phyloP scores from a whole-genome alignment of 2,113 vertebrate species.

The Eolophus roseicapilla region DNA sequence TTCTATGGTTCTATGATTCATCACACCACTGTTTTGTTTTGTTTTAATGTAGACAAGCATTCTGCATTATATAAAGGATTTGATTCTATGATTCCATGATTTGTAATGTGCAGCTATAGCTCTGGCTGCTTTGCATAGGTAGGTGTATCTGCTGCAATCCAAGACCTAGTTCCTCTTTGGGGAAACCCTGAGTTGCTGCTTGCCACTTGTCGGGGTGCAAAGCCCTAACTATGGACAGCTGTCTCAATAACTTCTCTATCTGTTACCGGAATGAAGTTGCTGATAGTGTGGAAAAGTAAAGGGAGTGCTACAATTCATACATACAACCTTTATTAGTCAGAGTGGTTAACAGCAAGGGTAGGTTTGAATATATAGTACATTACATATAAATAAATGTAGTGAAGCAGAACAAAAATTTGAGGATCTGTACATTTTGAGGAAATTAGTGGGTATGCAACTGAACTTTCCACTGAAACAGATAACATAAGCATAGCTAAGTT shows the following conservation, averaged over 20 bases:
- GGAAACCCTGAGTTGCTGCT: neutral
- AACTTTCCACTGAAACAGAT: neutral
- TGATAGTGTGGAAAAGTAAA: neutral
- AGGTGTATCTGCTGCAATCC: neutral
- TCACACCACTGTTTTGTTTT: neutral
- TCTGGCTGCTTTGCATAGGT: neutral
- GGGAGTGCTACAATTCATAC: neutral
- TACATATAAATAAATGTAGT: neutral
- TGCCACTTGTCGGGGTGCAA: neutral
- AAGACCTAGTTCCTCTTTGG: neutral
- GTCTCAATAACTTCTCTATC: neutral
- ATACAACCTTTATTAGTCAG: constrained; percentile 51
- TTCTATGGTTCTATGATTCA: neutral
- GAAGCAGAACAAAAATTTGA: neutral
- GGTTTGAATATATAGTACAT: neutral
- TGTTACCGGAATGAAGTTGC: neutral
- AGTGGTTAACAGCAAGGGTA: neutral
- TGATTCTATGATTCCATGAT: too few species aligned
- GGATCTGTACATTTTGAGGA: neutral
- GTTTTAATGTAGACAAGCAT: neutral
- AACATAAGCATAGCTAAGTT: neutral
- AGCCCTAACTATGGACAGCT: neutral
- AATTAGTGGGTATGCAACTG: neutral
- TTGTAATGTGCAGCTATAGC: neutral
- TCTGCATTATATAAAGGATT: neutral